Evolutionary conservation across 2,113 vertebrate genomes (phyloP).

Genomic region (Orcinus orca): DNA sequence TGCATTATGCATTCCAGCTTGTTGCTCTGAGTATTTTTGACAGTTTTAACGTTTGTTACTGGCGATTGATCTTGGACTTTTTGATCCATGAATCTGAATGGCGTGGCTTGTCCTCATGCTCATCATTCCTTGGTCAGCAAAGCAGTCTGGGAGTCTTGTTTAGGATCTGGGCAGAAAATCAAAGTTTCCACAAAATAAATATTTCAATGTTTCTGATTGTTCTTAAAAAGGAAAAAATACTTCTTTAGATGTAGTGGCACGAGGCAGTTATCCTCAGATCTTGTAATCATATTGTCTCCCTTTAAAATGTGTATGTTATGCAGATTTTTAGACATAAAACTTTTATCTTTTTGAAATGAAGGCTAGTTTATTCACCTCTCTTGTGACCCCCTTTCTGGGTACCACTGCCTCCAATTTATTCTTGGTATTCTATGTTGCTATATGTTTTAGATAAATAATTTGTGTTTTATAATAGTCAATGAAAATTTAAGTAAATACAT

Average conservation of each 20-base stretch:
- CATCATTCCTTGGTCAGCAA: background rate
- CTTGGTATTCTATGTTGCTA: background rate
- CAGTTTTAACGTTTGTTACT: conserved; percentile 42
- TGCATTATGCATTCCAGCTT: conserved; percentile 34
- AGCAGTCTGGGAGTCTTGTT: background rate
- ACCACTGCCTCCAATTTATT: background rate
- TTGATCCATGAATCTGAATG: conserved; percentile 8
- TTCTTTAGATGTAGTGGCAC: background rate
- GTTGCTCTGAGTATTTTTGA: conserved; percentile 51
- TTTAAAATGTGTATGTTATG: background rate
- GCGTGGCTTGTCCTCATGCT: background rate
- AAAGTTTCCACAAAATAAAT: background rate
- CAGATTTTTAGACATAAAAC: background rate
- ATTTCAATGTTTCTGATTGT: background rate
- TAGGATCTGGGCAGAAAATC: background rate
- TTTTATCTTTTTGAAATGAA: background rate
- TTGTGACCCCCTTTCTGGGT: background rate
- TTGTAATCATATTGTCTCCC: background rate
- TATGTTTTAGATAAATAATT: background rate
- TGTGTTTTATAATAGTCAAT: background rate
- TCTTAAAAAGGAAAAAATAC: background rate
- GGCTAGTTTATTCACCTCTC: rapidly evolving
- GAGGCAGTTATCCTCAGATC: background rate
- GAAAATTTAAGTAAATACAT: background rate
- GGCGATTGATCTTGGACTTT: background rate